Evolutionary conservation across 2,113 vertebrate genomes (phyloP), one percentile per base, ranked within the genome.

Genomic region (Psephotus haematonotus): DNA sequence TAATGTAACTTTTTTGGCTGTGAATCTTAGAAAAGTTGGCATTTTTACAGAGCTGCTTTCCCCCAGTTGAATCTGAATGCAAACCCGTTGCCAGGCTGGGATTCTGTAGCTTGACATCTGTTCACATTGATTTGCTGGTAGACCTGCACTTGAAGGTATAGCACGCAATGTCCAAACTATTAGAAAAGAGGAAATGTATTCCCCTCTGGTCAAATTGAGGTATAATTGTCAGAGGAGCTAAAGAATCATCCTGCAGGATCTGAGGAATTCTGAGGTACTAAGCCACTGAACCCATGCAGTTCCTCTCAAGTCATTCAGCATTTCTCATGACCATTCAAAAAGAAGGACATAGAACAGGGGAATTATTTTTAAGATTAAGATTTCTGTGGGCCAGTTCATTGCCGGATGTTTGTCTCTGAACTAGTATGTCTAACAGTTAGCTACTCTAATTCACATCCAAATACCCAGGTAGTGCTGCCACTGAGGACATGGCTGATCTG

Each of bases 71-170:
- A 86, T 90, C 57, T 86, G 86, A 93, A 90, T 75, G 72, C 77
- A 95, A 94, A 74, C 55, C 27, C 11, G 10, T 78, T 0, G 4
- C 69, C 35, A 71, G 72, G 33, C 29, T 93, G 76, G 64, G 35
- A 81, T 86, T 90, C 76, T 78, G 64, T 55, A 81, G 71, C 50
- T 84, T 94, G 90, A 88, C 80, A 90, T 95, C 68, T 90, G 86
- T 93, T 96, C 85, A 78, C 39, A 75, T 64, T 75, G 83, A 96
- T 96, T 95, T 95, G 37, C 24, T 82, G 67, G 57, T 92, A 74
- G 75, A 65, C 29, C 35, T 57, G 39, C 27, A 55, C 47, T 74
- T 74, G 49, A 75, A 92, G 11, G 62, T 62, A 75, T 50, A 79
- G 27, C 1, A 1, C 20, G 33, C 64, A 92, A 92, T 83, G 64